Evolutionary conservation across 2,113 vertebrate genomes (phyloP).

Genomic region (Chloropsis hardwickii): DNA sequence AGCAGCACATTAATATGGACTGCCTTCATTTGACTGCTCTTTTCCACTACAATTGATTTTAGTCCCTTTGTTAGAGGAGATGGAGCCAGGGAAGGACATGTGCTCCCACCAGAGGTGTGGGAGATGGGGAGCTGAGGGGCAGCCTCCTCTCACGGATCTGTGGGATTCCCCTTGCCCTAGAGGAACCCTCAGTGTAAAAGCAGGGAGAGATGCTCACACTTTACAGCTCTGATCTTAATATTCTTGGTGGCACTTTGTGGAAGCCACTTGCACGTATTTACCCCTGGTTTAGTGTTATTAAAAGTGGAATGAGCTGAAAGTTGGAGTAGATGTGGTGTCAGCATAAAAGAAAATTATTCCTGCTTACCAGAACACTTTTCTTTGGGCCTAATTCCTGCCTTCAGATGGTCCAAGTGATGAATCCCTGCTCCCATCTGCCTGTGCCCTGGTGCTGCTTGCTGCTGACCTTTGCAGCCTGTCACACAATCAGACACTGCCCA

Average conservation of each 20-base stretch:
- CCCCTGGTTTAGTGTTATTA: background rate
- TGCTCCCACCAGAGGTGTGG: background rate
- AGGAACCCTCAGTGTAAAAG: background rate
- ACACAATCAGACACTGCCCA: background rate
- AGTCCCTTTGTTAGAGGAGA: background rate
- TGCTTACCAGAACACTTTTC: background rate
- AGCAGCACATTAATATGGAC: background rate
- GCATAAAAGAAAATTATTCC: background rate
- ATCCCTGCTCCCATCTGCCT: background rate
- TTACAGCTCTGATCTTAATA: background rate
- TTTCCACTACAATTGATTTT: background rate
- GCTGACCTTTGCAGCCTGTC: background rate
- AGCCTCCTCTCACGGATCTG: background rate
- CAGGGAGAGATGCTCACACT: background rate
- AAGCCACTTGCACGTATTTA: background rate
- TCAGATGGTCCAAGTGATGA: background rate
- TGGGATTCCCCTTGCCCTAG: background rate
- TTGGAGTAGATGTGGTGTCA: background rate
- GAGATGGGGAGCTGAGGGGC: background rate
- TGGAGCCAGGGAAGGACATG: fast-evolving
- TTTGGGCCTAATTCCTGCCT: background rate
- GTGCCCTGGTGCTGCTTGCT: background rate
- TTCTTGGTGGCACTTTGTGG: background rate
- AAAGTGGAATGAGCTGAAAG: background rate
- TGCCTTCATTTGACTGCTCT: background rate